Conservation (phyloP, 2,113 vertebrate genomes). For the Ctenomys sociabilis region DNA sequence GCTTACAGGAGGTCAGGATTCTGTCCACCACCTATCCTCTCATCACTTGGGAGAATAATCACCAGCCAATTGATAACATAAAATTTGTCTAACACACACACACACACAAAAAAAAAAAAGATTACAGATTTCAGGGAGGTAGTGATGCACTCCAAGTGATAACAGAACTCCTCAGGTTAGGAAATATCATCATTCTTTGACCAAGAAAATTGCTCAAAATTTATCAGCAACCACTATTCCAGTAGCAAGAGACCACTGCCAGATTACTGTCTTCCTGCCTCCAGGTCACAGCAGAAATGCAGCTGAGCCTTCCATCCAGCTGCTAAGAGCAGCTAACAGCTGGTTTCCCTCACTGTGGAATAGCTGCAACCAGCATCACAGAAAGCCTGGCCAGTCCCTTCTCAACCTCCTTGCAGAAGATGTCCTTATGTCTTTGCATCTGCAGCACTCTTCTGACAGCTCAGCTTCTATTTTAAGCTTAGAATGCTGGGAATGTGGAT, state of each 20-base stretch:
- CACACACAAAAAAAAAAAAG: not conserved
- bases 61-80: too few species aligned
- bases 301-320: not conserved
- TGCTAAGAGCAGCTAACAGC: not conserved
- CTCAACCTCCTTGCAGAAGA: not conserved
- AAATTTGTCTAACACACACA: not conserved
- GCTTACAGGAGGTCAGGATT: too few species aligned
- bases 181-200: not conserved
- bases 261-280: not conserved
- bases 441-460: not conserved
- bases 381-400: not conserved
- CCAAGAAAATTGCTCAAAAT: not conserved
- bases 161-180: not conserved
- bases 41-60: not conserved
- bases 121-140: not conserved
- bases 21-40: accelerated
- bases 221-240: not conserved
- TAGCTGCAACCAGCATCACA: not conserved
- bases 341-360: not conserved
- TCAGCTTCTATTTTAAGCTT: not conserved
- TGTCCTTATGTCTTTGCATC: not conserved
- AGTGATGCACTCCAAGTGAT: not conserved
- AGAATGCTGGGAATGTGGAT: not conserved
- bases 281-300: not conserved
- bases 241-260: not conserved